phyloP scores from a whole-genome alignment of 2,888 invertebrate species.

The Drosophila subsilvestris region DNA sequence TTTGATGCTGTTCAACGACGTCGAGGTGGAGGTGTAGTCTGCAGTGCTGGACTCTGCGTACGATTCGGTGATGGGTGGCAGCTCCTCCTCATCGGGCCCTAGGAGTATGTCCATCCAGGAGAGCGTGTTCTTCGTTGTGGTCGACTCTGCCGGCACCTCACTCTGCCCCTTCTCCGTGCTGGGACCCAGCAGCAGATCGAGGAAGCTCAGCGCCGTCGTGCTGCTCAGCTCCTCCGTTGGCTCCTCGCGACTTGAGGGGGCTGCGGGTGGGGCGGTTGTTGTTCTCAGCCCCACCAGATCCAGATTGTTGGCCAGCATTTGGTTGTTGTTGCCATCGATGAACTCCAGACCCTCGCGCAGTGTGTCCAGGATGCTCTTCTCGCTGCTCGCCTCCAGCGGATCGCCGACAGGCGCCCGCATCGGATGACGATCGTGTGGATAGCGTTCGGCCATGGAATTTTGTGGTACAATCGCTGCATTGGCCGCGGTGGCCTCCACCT shows the following conservation, averaged over 20 bases:
- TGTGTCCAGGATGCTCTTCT: constrained; percentile 82
- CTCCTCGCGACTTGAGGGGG: constrained; percentile 3
- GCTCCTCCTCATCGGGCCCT: constrained; percentile 77
- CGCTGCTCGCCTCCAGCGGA: constrained; percentile 61
- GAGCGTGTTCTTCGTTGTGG: constrained; percentile 59
- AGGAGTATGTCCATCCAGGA: constrained; percentile 79
- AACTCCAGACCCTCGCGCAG: constrained; percentile 82
- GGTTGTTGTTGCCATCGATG: constrained; percentile 81
- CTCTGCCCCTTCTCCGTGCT: constrained; percentile 55
- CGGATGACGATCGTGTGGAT: constrained; percentile 80
- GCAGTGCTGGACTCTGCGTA: constrained; percentile 34
- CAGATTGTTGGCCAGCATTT: constrained; percentile 74
- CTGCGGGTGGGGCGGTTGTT: constrained; percentile 17
- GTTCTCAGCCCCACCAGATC: constrained; percentile 57
- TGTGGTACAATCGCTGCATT: constrained; percentile 41
- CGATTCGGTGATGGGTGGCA: constrained; percentile 33
- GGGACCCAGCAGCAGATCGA: constrained; percentile 78
- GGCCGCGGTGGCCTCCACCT: constrained; percentile 45
- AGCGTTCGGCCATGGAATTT: constrained; percentile 67
- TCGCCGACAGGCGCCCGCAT: constrained; percentile 38
- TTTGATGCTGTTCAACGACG: constrained; percentile 52
- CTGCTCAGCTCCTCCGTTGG: constrained; percentile 32
- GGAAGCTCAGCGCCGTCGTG: constrained; percentile 74
- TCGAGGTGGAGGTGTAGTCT: constrained; percentile 8
- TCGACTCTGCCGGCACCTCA: constrained; percentile 48